A percentile compares a stretch with the other conserved stretches of the same genome.
phyloP scores from a whole-genome alignment of 2,113 vertebrate species.

The Tenrec ecaudatus region DNA sequence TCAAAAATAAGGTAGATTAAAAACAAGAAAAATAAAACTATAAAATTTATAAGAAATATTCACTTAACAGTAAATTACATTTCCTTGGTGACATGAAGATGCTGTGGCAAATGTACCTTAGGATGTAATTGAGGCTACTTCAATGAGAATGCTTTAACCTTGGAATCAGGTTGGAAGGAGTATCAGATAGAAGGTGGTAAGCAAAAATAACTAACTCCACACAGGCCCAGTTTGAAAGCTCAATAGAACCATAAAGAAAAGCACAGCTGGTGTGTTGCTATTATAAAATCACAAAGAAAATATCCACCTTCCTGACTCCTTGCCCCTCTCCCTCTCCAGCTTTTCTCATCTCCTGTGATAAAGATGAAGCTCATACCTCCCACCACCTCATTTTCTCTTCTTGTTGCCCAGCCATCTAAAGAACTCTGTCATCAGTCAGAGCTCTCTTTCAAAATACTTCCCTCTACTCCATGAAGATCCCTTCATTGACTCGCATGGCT shows the following conservation, averaged over 20 bases:
- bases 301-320: slow-evolving; percentile 18
- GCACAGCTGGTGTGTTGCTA: slow-evolving; percentile 5
- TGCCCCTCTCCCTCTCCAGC: not conserved
- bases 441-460: slow-evolving; percentile 40
- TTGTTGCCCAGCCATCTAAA: not conserved
- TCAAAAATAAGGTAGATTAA: not conserved
- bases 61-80: not conserved
- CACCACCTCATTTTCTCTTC: not conserved
- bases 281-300: slow-evolving; percentile 53
- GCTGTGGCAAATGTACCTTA: slow-evolving; percentile 29
- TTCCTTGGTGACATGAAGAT: not conserved
- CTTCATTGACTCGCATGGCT: slow-evolving; percentile 45
- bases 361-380: slow-evolving; percentile 42
- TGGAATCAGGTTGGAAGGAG: slow-evolving; percentile 53
- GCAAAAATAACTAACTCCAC: slow-evolving; percentile 53
- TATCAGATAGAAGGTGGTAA: slow-evolving; percentile 45
- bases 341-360: slow-evolving; percentile 34
- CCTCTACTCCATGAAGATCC: not conserved
- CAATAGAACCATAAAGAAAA: slow-evolving; percentile 64
- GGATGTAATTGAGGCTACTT: slow-evolving; percentile 14
- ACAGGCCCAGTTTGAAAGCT: slow-evolving; percentile 23
- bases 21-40: not conserved
- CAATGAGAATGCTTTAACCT: slow-evolving; percentile 45
- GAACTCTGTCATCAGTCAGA: not conserved
- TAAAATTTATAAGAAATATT: slow-evolving; percentile 26